phyloP scores from a whole-genome alignment of 2,113 vertebrate species.

The Progne subis region DNA sequence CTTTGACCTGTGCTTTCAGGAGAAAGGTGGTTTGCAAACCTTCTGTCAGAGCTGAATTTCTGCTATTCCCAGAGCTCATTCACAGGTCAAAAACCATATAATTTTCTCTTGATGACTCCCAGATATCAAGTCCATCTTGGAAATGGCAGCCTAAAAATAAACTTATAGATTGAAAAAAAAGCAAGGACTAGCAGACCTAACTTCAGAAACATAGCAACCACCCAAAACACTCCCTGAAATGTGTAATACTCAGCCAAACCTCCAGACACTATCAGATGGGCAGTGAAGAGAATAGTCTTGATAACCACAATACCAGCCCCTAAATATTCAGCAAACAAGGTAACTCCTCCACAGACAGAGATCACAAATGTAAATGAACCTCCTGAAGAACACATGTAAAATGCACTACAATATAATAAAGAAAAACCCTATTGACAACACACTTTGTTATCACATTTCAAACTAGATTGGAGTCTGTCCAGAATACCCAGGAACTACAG shows the following conservation, averaged over 20 bases:
- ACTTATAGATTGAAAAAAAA: neutral
- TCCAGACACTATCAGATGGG: conserved; percentile 20
- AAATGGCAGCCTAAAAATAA: conserved; percentile 16
- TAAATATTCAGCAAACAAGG: conserved; percentile 14
- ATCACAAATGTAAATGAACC: conserved; percentile 4
- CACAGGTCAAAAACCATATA: neutral
- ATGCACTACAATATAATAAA: neutral
- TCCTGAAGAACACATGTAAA: neutral
- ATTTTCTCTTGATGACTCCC: neutral
- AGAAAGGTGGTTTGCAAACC: neutral
- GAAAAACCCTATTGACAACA: neutral
- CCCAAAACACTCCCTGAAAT: neutral
- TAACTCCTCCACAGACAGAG: neutral
- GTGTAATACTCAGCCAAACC: neutral
- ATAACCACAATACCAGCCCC: neutral
- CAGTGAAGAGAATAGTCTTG: neutral
- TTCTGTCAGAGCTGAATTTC: neutral
- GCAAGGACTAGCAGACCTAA: neutral
- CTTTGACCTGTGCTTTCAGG: neutral
- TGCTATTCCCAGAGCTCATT: neutral
- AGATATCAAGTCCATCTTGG: neutral
- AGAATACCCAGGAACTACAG: neutral
- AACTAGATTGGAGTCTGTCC: neutral
- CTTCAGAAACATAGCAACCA: neutral
- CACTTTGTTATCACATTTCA: neutral